Conservation (phyloP, 2,113 vertebrate genomes). For the Poicephalus gulielmi region DNA sequence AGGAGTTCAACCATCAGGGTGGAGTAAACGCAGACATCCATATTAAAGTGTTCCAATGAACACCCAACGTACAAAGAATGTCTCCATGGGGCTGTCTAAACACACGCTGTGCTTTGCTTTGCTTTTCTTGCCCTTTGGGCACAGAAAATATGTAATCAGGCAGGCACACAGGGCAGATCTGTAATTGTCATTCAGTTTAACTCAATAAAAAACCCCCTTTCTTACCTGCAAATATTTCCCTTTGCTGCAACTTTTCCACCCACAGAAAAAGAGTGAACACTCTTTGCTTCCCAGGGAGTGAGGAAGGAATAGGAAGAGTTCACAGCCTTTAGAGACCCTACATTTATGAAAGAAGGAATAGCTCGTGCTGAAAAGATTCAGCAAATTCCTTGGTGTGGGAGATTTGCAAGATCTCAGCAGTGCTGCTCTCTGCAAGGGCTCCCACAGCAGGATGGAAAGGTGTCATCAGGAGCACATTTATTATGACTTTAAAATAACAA, state of each 20-base stretch:
- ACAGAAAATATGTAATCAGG: slow-evolving; percentile 31
- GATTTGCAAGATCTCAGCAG: background rate
- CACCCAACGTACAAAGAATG: slow-evolving; percentile 51
- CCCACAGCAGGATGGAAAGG: background rate
- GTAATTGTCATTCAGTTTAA: slow-evolving; percentile 35
- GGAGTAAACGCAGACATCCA: slow-evolving; percentile 28
- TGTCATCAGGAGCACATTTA: background rate
- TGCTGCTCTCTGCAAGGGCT: background rate
- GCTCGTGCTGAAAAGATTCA: background rate
- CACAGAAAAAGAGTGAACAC: background rate
- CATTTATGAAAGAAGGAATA: background rate
- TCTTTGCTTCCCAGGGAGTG: background rate
- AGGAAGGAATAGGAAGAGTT: background rate
- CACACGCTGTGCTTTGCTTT: slow-evolving; percentile 26
- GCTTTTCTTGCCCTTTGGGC: slow-evolving; percentile 65
- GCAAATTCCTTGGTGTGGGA: background rate
- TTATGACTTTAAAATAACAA: background rate
- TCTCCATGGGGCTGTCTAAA: slow-evolving; percentile 48
- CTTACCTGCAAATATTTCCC: background rate
- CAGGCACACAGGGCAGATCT: slow-evolving; percentile 26
- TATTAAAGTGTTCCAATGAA: slow-evolving; percentile 50
- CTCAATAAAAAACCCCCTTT: background rate
- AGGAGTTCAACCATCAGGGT: slow-evolving; percentile 46
- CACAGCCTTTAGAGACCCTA: background rate
- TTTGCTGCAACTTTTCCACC: slow-evolving; percentile 39